Conservation (phyloP, 1,140 invertebrate species). For the Patella vulgata region DNA sequence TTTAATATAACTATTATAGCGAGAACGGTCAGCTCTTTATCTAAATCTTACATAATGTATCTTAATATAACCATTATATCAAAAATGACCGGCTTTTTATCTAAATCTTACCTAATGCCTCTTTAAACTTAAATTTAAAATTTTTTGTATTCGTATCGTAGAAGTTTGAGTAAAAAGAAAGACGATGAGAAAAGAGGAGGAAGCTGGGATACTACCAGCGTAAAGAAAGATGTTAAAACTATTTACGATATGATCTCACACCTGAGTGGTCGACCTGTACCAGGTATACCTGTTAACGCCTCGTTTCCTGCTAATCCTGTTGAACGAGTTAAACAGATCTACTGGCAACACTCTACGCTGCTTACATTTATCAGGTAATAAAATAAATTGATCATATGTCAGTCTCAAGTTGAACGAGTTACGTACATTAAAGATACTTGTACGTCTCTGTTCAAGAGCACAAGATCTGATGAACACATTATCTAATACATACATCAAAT, state of each 20-base stretch:
- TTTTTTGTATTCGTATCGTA: conserved; percentile 25
- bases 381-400: no score
- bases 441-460: background rate
- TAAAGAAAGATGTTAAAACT: conserved; percentile 60
- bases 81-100: no score
- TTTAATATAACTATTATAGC: no score
- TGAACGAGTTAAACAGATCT: conserved; percentile 64
- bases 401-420: no score
- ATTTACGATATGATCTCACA: conserved; percentile 66
- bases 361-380: conserved; percentile 65
- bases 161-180: conserved; percentile 52
- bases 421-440: no score
- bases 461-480: no score
- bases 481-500: no score
- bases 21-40: no score
- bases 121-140: no score
- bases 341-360: conserved; percentile 66
- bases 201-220: conserved; percentile 27
- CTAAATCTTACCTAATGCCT: no score
- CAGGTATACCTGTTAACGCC: conserved; percentile 61
- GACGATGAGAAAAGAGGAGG: conserved; percentile 33
- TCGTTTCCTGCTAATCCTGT: conserved; percentile 57
- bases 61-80: no score
- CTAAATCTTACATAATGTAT: no score
- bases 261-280: conserved; percentile 58